Conservation (phyloP, 2,113 vertebrate genomes). For the Zootoca vivipara region DNA sequence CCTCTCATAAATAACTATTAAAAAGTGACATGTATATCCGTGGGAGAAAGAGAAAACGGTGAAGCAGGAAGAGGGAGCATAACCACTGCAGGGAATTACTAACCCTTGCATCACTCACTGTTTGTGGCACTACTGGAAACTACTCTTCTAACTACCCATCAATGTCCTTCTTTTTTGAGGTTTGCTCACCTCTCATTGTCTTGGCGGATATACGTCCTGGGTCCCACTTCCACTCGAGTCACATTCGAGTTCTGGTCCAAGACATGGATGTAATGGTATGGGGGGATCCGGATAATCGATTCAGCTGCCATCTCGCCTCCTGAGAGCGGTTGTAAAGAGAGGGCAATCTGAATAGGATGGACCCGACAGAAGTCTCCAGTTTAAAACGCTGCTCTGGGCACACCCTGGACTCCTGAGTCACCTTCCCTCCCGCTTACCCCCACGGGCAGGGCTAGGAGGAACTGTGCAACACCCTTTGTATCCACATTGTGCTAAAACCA, state of each 20-base stretch:
- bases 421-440: too few relatives aligned
- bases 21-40: background rate
- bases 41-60: background rate
- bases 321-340: background rate
- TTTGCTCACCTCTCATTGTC: constrained; percentile 86
- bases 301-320: constrained; percentile 55
- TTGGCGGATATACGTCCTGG: constrained; percentile 90
- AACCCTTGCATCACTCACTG: too few relatives aligned
- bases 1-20: too few relatives aligned
- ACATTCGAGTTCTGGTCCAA: constrained; percentile 93
- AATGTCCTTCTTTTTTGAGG: fast-evolving
- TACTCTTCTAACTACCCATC: too few relatives aligned
- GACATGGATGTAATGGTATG: constrained; percentile 90
- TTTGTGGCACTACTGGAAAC: background rate
- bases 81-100: background rate
- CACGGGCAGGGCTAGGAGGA: background rate
- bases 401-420: background rate
- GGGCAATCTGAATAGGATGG: background rate
- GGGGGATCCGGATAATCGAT: constrained; percentile 90
- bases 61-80: background rate
- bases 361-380: background rate
- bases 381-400: too few relatives aligned
- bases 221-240: constrained; percentile 85
- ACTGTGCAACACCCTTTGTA: background rate
- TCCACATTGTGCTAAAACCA: background rate